These are phyloP conservation scores for Hypselothyrea guttata DNA, from an alignment of 2,888 invertebrate species.

Conservation along the genomic window DNA sequence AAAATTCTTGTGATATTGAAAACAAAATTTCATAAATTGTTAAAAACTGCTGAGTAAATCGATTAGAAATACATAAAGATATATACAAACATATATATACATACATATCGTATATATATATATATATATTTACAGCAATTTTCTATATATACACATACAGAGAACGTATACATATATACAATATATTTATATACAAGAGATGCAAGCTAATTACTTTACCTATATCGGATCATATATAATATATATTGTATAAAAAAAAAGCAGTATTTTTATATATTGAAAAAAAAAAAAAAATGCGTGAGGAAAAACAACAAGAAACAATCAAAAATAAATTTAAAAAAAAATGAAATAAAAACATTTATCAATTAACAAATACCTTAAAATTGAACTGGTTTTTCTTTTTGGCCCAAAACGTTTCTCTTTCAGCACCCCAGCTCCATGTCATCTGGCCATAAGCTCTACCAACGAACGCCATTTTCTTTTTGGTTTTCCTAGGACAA, in stretches of 20 bases:
- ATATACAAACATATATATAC: slow-evolving; percentile 28
- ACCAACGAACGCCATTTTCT: slow-evolving; percentile 14
- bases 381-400: slow-evolving; percentile 33
- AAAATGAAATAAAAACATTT: slow-evolving; percentile 60
- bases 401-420: background rate
- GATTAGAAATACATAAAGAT: too few species aligned
- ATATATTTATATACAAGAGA: slow-evolving; percentile 71
- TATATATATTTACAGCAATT: slow-evolving; percentile 32
- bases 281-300: slow-evolving; percentile 23
- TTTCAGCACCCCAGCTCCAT: background rate
- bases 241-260: slow-evolving; percentile 31
- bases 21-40: slow-evolving; percentile 71
- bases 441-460: background rate
- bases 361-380: slow-evolving; percentile 59
- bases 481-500: background rate
- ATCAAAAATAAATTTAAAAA: slow-evolving; percentile 37
- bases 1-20: slow-evolving; percentile 78
- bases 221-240: slow-evolving; percentile 19
- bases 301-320: slow-evolving; percentile 26
- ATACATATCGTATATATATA: slow-evolving; percentile 12
- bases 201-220: slow-evolving; percentile 37
- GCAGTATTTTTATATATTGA: slow-evolving; percentile 70
- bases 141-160: slow-evolving; percentile 35
- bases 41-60: slow-evolving; percentile 69
- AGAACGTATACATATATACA: slow-evolving; percentile 55